Conservation (phyloP, 1,140 invertebrate genomes). For the Orchesella cincta region DNA sequence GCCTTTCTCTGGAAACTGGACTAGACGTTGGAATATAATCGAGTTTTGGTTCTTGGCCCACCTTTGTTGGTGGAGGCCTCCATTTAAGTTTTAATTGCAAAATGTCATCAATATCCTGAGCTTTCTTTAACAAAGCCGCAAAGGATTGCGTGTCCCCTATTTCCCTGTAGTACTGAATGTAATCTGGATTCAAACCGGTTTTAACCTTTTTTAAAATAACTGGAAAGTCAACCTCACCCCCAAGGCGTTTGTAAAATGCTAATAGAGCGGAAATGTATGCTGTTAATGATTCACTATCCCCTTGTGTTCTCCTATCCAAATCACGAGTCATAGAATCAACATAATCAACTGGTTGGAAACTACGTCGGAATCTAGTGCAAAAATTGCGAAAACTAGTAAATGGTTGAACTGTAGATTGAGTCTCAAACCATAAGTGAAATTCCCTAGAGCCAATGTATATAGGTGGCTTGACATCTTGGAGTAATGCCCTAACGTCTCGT, state of each 20-base stretch:
- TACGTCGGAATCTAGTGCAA: not conserved
- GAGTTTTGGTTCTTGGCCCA: too few relatives aligned
- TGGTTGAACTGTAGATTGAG: not conserved
- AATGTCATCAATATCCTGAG: not conserved
- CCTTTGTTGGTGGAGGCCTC: not conserved
- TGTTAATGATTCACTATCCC: conserved; percentile 22
- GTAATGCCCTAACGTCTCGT: too few relatives aligned
- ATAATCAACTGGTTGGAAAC: conserved; percentile 32
- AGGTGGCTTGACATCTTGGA: conserved; percentile 11
- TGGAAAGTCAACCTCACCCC: not conserved
- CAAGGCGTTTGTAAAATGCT: conserved; percentile 25
- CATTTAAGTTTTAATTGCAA: not conserved
- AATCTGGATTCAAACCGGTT: conserved; percentile 29
- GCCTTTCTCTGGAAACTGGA: too few relatives aligned
- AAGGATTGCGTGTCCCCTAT: too few relatives aligned
- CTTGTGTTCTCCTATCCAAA: conserved; percentile 33
- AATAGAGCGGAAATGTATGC: conserved; percentile 17
- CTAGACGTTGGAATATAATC: too few relatives aligned
- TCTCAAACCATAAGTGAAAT: conserved; percentile 32
- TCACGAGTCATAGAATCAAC: conserved; percentile 12
- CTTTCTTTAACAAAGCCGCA: not conserved
- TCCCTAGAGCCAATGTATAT: conserved; percentile 29
- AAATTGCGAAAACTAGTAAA: not conserved
- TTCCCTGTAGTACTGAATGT: not conserved
- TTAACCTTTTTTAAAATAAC: conserved; percentile 19